Evolutionary conservation across 2,888 invertebrate genomes (phyloP).

Genomic region (Leptogaster cylindrica): DNA sequence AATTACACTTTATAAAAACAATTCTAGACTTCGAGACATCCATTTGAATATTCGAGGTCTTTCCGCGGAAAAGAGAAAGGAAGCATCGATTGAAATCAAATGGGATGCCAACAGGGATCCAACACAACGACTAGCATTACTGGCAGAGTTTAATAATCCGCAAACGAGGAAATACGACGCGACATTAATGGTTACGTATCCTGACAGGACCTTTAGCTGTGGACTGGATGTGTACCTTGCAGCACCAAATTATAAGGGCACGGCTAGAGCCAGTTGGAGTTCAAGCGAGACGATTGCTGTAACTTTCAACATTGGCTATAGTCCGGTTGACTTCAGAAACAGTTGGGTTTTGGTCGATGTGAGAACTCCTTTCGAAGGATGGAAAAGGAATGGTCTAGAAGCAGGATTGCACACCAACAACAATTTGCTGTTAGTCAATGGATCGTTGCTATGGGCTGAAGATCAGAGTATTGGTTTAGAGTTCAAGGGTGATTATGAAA

Average conservation of each 20-base stretch:
- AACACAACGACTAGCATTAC: slow-evolving; percentile 64
- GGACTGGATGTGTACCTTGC: slow-evolving; percentile 66
- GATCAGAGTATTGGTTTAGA: slow-evolving; percentile 66
- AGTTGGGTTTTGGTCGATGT: slow-evolving; percentile 63
- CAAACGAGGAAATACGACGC: slow-evolving; percentile 70
- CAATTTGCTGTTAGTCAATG: slow-evolving; percentile 64
- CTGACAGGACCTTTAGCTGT: slow-evolving; percentile 75
- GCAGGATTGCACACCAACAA: slow-evolving; percentile 63
- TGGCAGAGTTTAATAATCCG: slow-evolving; percentile 69
- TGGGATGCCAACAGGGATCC: slow-evolving; percentile 90
- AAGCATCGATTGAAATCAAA: slow-evolving; percentile 74
- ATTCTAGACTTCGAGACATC: slow-evolving; percentile 72
- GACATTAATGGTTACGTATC: slow-evolving; percentile 73
- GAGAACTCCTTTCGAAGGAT: slow-evolving; percentile 67
- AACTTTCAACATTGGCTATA: slow-evolving; percentile 55
- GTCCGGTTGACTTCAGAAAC: slow-evolving; percentile 61
- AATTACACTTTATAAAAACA: too few species aligned
- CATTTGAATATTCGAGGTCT: slow-evolving; percentile 71
- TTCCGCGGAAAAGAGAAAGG: slow-evolving; percentile 68
- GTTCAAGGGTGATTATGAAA: slow-evolving; percentile 64
- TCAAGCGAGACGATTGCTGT: slow-evolving; percentile 67
- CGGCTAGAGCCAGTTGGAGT: slow-evolving; percentile 73
- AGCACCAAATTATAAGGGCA: slow-evolving; percentile 59
- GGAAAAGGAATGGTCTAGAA: slow-evolving; percentile 65
- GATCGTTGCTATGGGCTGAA: slow-evolving; percentile 68